Evolutionary conservation across 2,113 vertebrate genomes (phyloP).

Genomic region (Meleagris gallopavo): DNA sequence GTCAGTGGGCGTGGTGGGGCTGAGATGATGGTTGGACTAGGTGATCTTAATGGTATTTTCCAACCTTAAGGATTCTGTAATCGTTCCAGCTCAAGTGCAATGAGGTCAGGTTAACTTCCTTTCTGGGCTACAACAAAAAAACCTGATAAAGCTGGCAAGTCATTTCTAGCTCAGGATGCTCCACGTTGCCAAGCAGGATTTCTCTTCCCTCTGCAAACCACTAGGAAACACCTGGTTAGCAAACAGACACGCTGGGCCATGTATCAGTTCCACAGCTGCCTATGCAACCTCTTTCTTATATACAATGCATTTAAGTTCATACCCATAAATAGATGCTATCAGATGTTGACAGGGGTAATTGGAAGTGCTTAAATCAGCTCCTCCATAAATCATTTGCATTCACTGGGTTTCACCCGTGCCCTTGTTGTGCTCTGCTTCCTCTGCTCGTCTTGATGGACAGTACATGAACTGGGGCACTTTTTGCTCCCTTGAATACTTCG

Average conservation of each 20-base stretch:
- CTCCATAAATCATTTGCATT: conserved; percentile 50
- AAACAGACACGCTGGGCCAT: background rate
- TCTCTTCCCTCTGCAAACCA: background rate
- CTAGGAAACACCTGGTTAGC: no score
- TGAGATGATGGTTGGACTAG: no score
- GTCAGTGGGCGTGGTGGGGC: no score
- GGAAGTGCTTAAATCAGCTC: conserved; percentile 36
- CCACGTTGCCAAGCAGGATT: background rate
- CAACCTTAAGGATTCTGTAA: no score
- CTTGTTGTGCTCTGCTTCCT: background rate
- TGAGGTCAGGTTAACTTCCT: background rate
- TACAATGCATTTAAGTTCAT: conserved; percentile 6
- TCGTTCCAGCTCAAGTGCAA: background rate
- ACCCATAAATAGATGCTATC: background rate
- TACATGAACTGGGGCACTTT: conserved; percentile 35
- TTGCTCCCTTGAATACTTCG: conserved; percentile 46
- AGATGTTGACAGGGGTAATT: background rate
- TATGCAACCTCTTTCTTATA: background rate
- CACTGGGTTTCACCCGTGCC: conserved; percentile 36
- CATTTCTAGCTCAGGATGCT: background rate
- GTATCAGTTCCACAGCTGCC: background rate
- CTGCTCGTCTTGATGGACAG: background rate
- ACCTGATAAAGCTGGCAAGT: background rate
- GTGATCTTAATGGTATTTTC: no score
- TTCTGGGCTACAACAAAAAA: background rate